A percentile compares a stretch with the other conserved stretches of the same genome.
Evolutionary conservation across 1,140 invertebrate genomes (phyloP).

Genomic region (Rhizoglyphus robini): DNA sequence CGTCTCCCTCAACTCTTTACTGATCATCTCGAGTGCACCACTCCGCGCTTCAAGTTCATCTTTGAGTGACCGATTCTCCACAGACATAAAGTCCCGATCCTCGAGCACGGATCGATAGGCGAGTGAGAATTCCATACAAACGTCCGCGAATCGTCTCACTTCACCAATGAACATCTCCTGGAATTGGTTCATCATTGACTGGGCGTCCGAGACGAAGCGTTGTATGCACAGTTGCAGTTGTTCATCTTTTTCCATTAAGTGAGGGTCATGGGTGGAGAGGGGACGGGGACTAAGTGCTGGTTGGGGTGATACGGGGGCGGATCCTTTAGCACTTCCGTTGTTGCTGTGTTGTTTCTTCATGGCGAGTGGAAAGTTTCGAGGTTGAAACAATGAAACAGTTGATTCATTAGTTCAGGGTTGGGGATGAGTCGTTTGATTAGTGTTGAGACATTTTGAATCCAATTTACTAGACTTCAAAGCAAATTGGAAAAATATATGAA

Average conservation of each 20-base stretch:
- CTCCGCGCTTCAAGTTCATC: conserved; percentile 14
- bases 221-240: conserved; percentile 12
- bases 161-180: conserved; percentile 3
- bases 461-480: no score
- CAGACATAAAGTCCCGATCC: background rate
- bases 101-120: conserved; percentile 1
- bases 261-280: background rate
- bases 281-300: background rate
- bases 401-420: no score
- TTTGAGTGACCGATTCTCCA: background rate
- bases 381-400: no score
- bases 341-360: no score
- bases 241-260: conserved; percentile 12
- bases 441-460: no score
- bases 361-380: no score
- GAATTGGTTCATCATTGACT: conserved; percentile 15
- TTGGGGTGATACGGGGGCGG: no score
- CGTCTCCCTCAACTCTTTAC: background rate
- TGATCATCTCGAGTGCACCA: background rate
- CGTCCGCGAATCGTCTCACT: conserved; percentile 6
- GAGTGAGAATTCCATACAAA: conserved; percentile 14
- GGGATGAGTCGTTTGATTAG: no score
- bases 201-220: conserved; percentile 2
- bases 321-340: no score
- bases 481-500: no score